Evolutionary conservation across 2,113 vertebrate species (phyloP).

Genomic region (Stigmatopora nigra): DNA sequence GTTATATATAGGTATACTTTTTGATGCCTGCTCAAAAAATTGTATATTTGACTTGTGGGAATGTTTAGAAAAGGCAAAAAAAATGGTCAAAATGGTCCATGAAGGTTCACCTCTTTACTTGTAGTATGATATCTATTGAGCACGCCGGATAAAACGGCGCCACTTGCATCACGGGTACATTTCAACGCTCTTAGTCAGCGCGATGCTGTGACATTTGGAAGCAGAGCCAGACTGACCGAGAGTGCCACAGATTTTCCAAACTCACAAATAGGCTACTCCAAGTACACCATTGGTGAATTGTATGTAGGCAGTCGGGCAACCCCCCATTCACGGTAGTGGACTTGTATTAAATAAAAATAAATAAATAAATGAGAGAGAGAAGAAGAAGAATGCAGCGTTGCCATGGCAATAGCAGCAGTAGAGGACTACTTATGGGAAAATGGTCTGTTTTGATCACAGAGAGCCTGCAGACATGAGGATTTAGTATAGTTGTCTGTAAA

Average conservation of each 20-base stretch:
- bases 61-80: no score
- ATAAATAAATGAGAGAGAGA: background rate
- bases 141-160: conserved; percentile 27
- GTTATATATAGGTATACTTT: background rate
- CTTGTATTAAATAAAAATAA: conserved; percentile 21
- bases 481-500: background rate
- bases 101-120: background rate
- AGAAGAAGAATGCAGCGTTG: conserved; percentile 28
- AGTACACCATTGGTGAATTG: conserved; percentile 52
- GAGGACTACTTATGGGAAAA: conserved; percentile 47
- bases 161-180: conserved; percentile 45
- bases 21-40: background rate
- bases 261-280: conserved; percentile 29
- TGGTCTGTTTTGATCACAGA: conserved; percentile 22
- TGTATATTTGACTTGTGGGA: no score
- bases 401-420: conserved; percentile 57
- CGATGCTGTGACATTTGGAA: conserved; percentile 18
- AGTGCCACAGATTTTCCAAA: conserved; percentile 57
- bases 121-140: background rate
- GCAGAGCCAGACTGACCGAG: conserved; percentile 31
- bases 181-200: conserved; percentile 21
- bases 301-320: conserved; percentile 8
- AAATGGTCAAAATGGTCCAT: background rate
- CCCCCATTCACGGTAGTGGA: conserved; percentile 28
- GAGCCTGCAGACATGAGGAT: background rate